These are phyloP conservation scores for Dynastes grantii DNA, from an alignment of 2,888 invertebrate genomes.

Conservation along the genomic window DNA sequence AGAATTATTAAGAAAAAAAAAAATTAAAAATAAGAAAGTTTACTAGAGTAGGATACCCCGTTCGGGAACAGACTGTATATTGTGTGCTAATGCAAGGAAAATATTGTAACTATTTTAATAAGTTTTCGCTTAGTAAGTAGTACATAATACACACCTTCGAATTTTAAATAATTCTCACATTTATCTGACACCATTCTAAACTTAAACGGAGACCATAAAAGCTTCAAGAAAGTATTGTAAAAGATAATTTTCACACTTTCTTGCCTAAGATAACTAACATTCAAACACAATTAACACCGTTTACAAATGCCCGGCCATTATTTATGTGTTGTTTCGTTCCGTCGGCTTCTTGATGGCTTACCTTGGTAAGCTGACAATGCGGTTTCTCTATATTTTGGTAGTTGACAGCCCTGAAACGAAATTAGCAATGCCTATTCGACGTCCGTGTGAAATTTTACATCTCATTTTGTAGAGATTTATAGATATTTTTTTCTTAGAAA, in stretches of 20 bases:
- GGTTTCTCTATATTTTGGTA: background rate
- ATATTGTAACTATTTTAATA: no score
- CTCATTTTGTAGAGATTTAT: slow-evolving; percentile 4
- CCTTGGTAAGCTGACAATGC: background rate
- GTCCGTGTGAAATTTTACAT: background rate
- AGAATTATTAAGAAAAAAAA: no score
- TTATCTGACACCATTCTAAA: background rate
- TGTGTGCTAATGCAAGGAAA: no score
- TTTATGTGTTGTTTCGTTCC: background rate
- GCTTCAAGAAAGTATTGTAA: background rate
- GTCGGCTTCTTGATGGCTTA: background rate
- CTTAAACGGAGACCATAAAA: background rate
- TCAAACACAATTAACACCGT: slow-evolving; percentile 4
- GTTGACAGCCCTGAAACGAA: slow-evolving; percentile 26
- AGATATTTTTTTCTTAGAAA: background rate
- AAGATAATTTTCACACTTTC: slow-evolving; percentile 23
- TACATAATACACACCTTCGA: no score
- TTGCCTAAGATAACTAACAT: background rate
- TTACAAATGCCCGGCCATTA: background rate
- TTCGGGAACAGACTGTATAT: no score
- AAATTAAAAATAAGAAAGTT: no score
- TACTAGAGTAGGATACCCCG: no score
- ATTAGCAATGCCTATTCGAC: slow-evolving; percentile 15
- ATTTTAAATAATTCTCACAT: no score
- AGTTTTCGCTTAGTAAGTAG: no score